Evolutionary conservation across 92 coral and sea anemone species (phyloP), one percentile per base, ranked within the genome.

Genomic region (Epizoanthus fatuus): DNA sequence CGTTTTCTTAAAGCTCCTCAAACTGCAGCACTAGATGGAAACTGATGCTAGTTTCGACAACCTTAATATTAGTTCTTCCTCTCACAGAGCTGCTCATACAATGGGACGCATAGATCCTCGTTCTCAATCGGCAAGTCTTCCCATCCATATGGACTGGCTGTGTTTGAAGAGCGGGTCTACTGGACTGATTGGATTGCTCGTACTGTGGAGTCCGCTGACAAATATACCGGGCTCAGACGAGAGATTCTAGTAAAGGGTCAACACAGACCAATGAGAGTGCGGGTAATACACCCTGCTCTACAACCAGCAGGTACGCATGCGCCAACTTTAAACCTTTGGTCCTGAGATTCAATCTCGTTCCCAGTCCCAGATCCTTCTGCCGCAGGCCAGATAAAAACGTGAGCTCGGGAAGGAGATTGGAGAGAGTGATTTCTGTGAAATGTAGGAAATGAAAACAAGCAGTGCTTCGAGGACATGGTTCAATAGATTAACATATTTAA

Each of bases 131-230:
- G 70, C 16, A 62, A 77, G 37, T 60, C 65, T 9, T 60, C 70
- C 42, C 82, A 77, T 4, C 82, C 82, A 1, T 77, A 77, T 38
- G 82, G 70, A 1, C 47, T 77, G 57, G 56, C 69, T 14, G 69
- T 77, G 82, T 77, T 77, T 62, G 82, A 77, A 55, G 82, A 77
- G 0, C 70, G 82, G 7, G 69, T 77, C n/a, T 77, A 39, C 25
- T 77, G 82, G 82, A 77, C 82, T 0, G 82, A 77, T 16, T 77
- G 82, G 82, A 60, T 77, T 59, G 56, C 82, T 60, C 82, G 70
- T 14, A 77, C 82, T 44, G 82, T 60, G 40, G 82, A 77, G 42
- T 77, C 70, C 47, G 70, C 82, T 60, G 82, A 77, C 59, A 77
- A 77, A 13, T 77, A 11, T 55, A 32, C 25, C 14, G 82, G 82